These are phyloP conservation scores for Ctenomys sociabilis DNA, from an alignment of 2,113 vertebrate genomes.

Conservation along the genomic window DNA sequence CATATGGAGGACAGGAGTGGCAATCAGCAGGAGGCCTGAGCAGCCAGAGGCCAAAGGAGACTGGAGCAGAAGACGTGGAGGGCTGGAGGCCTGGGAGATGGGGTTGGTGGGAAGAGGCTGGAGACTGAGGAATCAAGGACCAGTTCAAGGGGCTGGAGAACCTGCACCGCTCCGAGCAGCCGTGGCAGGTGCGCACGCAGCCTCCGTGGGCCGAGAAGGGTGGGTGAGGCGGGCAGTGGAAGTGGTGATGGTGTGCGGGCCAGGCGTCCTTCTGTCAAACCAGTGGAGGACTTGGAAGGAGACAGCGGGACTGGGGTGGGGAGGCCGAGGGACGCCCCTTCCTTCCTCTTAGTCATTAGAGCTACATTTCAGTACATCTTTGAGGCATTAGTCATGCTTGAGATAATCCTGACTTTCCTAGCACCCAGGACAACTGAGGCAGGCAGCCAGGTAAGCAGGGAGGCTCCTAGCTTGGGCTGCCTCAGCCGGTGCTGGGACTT, in stretches of 20 bases:
- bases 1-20: not conserved
- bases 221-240: not conserved
- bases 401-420: not conserved
- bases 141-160: not conserved
- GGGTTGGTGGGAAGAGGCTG: not conserved
- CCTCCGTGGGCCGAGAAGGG: accelerated
- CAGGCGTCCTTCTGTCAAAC: constrained; percentile 24
- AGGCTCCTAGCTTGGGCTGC: not conserved
- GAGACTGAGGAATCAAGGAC: not conserved
- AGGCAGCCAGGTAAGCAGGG: not conserved
- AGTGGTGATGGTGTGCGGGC: not conserved
- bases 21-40: accelerated
- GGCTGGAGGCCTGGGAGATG: not conserved
- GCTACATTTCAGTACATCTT: constrained; percentile 71
- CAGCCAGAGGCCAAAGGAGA: not conserved
- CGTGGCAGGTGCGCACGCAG: accelerated
- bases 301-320: not conserved
- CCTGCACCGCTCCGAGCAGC: accelerated
- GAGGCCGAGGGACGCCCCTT: constrained; percentile 55
- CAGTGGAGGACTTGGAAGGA: constrained; percentile 65
- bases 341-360: constrained; percentile 73
- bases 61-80: accelerated
- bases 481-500: not conserved
- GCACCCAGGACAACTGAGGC: constrained; percentile 14
- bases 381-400: constrained; percentile 52